phyloP scores from a whole-genome alignment of 2,797 vertebrate genomes.

The Anomalospiza imberbis region DNA sequence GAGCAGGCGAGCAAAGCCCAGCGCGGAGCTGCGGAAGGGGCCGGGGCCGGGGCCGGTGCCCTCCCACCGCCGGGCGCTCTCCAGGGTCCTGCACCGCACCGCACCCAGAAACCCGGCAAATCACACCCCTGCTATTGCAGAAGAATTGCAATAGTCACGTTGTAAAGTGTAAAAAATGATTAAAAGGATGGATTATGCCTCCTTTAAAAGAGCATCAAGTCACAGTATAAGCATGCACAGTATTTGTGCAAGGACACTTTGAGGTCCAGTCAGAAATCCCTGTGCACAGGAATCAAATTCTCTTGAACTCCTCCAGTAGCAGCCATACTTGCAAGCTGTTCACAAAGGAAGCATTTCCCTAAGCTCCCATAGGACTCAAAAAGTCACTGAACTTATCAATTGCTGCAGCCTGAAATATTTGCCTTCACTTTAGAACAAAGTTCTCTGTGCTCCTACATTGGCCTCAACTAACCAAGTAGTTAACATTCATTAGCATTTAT shows the following conservation, averaged over 20 bases:
- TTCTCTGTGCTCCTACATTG: not conserved
- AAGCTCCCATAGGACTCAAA: not conserved
- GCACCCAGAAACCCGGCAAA: accelerated
- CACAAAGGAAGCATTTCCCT: not conserved
- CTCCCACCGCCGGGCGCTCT: not conserved
- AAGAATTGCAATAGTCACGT: not conserved
- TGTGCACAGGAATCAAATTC: not conserved
- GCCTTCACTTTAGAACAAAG: not conserved
- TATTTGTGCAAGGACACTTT: not conserved
- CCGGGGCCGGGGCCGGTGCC: not conserved
- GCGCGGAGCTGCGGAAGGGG: no score
- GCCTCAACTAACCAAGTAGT: not conserved
- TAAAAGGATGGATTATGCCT: not conserved
- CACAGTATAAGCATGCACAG: not conserved
- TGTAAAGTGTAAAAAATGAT: not conserved
- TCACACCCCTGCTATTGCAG: accelerated
- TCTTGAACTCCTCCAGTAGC: not conserved
- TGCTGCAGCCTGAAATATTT: not conserved
- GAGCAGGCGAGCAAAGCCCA: no score
- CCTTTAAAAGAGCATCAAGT: not conserved
- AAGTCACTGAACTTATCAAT: not conserved
- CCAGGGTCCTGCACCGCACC: not conserved
- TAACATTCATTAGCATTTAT: not conserved
- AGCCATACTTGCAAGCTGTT: not conserved
- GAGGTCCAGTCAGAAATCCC: not conserved